Conservation (phyloP, 2,113 vertebrate genomes). For the Mohoua ochrocephala region DNA sequence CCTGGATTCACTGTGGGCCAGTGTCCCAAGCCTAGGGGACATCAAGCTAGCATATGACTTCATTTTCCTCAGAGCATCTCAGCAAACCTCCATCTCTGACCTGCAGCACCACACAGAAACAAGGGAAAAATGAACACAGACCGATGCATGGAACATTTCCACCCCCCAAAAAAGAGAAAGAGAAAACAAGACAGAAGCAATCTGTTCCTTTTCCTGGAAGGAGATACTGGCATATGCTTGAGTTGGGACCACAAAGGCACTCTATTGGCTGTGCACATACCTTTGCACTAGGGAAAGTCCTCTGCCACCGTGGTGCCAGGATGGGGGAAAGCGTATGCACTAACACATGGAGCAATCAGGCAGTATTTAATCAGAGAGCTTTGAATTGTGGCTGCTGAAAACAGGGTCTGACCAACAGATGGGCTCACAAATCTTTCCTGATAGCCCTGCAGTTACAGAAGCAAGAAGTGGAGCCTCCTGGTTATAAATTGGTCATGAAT, state of each 20-base stretch:
- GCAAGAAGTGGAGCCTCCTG: not conserved
- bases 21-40: not conserved
- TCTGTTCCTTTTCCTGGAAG: not conserved
- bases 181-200: not conserved
- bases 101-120: not conserved
- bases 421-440: conserved; percentile 5
- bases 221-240: not conserved
- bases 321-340: not conserved
- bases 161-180: accelerated
- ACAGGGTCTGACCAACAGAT: not conserved
- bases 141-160: not conserved
- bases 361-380: not conserved
- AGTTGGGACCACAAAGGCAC: not conserved
- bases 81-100: not conserved
- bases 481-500: not conserved
- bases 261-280: not conserved
- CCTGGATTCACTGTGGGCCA: accelerated
- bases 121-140: not conserved
- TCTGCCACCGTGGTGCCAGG: not conserved
- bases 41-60: not conserved
- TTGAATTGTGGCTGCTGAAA: not conserved
- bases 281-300: not conserved
- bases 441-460: not conserved
- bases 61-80: not conserved
- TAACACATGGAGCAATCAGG: not conserved